Conservation (phyloP, 2,797 vertebrate species). For the Thalassophryne amazonica region DNA sequence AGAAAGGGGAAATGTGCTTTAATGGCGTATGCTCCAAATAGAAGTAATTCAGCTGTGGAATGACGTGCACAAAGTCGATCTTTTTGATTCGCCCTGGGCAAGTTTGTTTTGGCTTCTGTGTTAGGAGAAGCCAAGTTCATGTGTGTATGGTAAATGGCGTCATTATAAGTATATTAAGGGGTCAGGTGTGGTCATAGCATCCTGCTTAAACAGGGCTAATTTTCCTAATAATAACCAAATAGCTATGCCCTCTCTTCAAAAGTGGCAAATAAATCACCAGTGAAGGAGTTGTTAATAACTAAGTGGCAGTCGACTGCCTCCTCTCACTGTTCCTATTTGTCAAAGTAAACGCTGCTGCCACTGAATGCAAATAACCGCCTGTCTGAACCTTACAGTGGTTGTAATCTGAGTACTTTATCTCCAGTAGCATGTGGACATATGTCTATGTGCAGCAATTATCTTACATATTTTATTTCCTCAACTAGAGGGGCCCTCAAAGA, state of each 20-base stretch:
- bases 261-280: conserved; percentile 94
- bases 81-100: conserved; percentile 48
- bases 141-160: conserved; percentile 94
- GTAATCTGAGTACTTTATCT: conserved; percentile 57
- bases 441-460: conserved; percentile 19
- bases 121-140: conserved; percentile 81
- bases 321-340: conserved; percentile 93
- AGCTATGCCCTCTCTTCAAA: conserved; percentile 91
- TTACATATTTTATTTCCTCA: conserved; percentile 4
- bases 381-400: conserved; percentile 54
- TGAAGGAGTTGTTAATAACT: conserved; percentile 98
- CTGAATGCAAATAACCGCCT: conserved; percentile 82
- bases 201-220: conserved; percentile 97
- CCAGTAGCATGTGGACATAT: conserved; percentile 40
- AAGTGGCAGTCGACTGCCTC: conserved; percentile 93
- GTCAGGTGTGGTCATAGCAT: conserved; percentile 91
- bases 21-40: conserved; percentile 29
- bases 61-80: conserved; percentile 45
- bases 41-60: conserved; percentile 34
- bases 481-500: too few relatives aligned
- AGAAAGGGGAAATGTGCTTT: conserved; percentile 23
- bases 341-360: conserved; percentile 94
- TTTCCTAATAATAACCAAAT: conserved; percentile 94
- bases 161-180: conserved; percentile 99
- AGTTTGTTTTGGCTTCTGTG: conserved; percentile 52